Base-by-base conservation (phyloP, 2,113 vertebrate genomes). In the Dunckerocampus dactyliophorus region DNA sequence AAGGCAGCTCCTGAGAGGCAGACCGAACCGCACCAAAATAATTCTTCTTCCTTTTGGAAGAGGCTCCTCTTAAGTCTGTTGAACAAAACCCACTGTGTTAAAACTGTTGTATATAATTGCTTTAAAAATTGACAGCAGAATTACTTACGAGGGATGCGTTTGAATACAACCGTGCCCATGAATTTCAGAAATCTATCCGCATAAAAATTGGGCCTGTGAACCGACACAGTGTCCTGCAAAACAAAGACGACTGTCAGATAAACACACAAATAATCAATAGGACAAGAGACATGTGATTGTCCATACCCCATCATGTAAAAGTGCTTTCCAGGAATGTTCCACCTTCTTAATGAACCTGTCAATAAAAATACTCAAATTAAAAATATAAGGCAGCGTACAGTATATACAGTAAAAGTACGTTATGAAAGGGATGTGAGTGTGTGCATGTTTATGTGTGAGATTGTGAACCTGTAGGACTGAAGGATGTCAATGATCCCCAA, bases 251-350 rank as follows among this genome's bases (percentile, higher is more conserved):
- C 6, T 9, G 10, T 65, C 34, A 75, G 3, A 21, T 4, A 66
- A 8, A 42, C 6, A 37, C 2, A 54, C 17, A n/a, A 17, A 16
- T 16, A 53, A n/a, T 50, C 31, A 8, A 37, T 11, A 1, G 13
- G 4, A 2, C 39, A 24, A 7, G 15, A 19, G 6, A 20, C 24
- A 8, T 17, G 21, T 37, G 28, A 43, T 3, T 48, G 11, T 51
- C 83, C 92, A 59, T 79, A 97, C 96, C 71, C 95, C 95, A 72
- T 97, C 95, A 76, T 97, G 92, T 48, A 99, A 93, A 37, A 98
- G 93, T 67, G 96, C 93, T 87, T 99, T 99, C 96, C 96, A 99
- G 31, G 96, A 99, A 87, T 99, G 96, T 66, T 99, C 96, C 82
- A 99, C 80, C 55, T 95, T 99, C 88, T 99, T 99, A 75, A 99